Evolutionary conservation across 2,113 vertebrate species (phyloP).

Genomic region (Burhinus oedicnemus): DNA sequence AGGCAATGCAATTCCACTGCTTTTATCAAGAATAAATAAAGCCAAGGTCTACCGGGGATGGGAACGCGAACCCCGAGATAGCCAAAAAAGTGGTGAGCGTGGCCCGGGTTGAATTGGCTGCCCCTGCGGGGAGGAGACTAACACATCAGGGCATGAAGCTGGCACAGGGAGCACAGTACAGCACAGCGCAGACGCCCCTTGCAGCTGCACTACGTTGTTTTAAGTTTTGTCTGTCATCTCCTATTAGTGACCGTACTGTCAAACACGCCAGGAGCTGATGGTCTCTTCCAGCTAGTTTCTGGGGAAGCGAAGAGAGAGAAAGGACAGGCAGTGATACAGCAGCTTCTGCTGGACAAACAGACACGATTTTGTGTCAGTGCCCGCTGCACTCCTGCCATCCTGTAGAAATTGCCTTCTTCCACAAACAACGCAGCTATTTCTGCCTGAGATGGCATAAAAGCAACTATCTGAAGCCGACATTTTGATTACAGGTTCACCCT

Average conservation of each 20-base stretch:
- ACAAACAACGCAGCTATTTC: neutral
- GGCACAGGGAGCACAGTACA: neutral
- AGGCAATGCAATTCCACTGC: neutral
- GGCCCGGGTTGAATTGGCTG: neutral
- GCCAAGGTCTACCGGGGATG: constrained; percentile 45
- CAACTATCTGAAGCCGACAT: neutral
- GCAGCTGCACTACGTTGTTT: neutral
- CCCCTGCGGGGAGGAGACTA: neutral
- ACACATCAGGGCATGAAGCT: neutral
- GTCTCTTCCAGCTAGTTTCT: neutral
- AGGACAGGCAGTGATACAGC: neutral
- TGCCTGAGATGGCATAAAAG: neutral
- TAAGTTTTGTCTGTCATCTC: neutral
- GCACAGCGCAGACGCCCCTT: neutral
- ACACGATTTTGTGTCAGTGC: neutral
- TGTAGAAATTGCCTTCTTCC: neutral
- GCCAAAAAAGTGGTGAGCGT: neutral
- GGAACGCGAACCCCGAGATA: neutral
- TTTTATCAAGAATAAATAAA: constrained; percentile 67
- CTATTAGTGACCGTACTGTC: neutral
- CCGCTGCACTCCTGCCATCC: neutral
- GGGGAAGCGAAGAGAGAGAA: neutral
- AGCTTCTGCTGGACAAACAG: neutral
- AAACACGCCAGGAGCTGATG: neutral
- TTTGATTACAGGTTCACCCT: neutral